Percentiles rank a stretch among this genome's conserved stretches.
Evolutionary conservation across 2,797 vertebrate genomes (phyloP).

Genomic region (Acropternis orthonyx): DNA sequence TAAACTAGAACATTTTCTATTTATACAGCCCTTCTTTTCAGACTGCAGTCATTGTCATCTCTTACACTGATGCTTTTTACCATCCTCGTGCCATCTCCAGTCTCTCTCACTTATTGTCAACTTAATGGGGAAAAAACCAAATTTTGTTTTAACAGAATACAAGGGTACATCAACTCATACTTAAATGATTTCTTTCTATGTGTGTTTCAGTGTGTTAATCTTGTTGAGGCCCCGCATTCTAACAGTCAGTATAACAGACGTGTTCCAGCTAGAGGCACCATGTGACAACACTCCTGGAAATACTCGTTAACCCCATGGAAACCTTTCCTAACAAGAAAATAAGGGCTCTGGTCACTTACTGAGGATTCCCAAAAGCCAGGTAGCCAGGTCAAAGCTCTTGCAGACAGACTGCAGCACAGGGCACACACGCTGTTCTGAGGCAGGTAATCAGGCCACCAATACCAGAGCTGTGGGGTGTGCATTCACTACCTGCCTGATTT

Average conservation of each 20-base stretch:
- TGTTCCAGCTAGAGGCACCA: not conserved
- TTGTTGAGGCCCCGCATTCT: not conserved
- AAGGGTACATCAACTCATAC: not conserved
- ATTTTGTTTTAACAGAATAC: not conserved
- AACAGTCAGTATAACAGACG: not conserved
- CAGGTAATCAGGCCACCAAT: fast-evolving
- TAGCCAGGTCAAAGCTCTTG: not conserved
- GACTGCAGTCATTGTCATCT: not conserved
- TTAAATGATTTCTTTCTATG: not conserved
- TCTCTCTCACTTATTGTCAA: not conserved
- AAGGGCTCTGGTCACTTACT: not conserved
- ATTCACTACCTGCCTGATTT: not conserved
- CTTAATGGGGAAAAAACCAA: not conserved
- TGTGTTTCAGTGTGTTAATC: not conserved
- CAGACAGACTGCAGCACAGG: not conserved
- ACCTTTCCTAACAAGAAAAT: not conserved
- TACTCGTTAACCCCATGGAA: not conserved
- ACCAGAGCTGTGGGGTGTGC: fast-evolving
- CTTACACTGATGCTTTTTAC: not conserved
- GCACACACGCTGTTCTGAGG: fast-evolving
- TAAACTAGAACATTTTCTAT: not conserved
- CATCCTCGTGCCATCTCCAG: not conserved
- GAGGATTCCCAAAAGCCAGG: not conserved
- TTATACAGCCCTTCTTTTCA: not conserved
- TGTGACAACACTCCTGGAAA: not conserved